Conservation (phyloP, 2,888 invertebrate genomes). For the Anaspis maculata region DNA sequence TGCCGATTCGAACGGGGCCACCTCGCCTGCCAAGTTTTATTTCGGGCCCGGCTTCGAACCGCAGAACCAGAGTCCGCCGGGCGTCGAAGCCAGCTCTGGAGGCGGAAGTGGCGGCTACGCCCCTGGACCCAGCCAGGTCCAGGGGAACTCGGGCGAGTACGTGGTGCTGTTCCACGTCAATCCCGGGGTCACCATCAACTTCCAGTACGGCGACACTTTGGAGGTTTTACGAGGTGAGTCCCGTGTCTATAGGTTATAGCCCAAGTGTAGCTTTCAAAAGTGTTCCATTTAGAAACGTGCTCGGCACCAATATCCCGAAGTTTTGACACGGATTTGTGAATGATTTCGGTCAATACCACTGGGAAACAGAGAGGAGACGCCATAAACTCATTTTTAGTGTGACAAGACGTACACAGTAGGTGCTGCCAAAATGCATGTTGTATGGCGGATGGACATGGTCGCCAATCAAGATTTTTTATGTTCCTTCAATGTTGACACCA, state of each 20-base stretch:
- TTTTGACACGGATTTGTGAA: no score
- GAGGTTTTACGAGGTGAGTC: constrained; percentile 68
- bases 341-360: no score
- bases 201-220: constrained; percentile 65
- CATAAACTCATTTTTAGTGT: no score
- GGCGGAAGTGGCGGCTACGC: constrained; percentile 19
- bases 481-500: no score
- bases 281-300: no score
- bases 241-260: background rate
- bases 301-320: no score
- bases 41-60: constrained; percentile 53
- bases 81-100: no score
- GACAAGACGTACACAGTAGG: no score
- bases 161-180: constrained; percentile 68
- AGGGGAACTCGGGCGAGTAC: constrained; percentile 45
- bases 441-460: no score
- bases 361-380: no score
- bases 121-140: constrained; percentile 27
- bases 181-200: constrained; percentile 68
- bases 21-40: constrained; percentile 48
- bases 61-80: constrained; percentile 38
- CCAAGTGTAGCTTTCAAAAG: background rate
- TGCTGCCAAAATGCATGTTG: no score
- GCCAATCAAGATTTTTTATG: no score
- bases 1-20: constrained; percentile 37